A percentile compares a stretch with the other conserved stretches of the same genome.
Evolutionary conservation across 2,888 invertebrate genomes (phyloP).

Genomic region (Eupithecia pulchellata): DNA sequence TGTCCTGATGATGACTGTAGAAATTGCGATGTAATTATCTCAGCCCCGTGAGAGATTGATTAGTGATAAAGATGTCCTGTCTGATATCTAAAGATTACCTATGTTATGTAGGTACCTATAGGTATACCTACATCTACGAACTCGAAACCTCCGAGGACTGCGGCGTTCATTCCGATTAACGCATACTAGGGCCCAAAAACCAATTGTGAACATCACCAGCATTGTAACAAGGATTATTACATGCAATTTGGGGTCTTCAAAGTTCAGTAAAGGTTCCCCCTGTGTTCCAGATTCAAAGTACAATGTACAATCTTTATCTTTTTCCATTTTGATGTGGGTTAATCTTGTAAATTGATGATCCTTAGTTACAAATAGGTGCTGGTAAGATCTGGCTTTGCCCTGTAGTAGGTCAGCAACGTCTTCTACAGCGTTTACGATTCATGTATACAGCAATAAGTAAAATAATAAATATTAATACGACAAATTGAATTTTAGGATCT

Average conservation of each 20-base stretch:
- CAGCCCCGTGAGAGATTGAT: background rate
- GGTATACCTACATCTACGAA: background rate
- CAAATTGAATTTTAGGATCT: background rate
- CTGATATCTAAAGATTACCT: background rate
- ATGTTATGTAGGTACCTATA: too few species aligned
- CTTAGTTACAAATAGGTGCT: too few species aligned
- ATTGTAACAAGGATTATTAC: constrained; percentile 54
- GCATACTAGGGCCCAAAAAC: constrained; percentile 63
- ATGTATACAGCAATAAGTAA: background rate
- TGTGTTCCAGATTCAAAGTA: background rate
- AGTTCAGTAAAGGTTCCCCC: background rate
- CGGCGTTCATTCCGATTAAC: constrained; percentile 25
- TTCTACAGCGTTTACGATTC: background rate
- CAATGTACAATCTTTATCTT: background rate
- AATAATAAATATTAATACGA: background rate
- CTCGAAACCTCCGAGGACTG: background rate
- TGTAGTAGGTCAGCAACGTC: background rate
- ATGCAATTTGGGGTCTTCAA: constrained; percentile 59
- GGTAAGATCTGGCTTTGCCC: background rate
- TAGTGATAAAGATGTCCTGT: background rate
- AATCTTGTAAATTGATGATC: background rate
- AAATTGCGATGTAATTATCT: background rate
- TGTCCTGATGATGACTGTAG: background rate
- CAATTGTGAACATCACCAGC: constrained; percentile 57
- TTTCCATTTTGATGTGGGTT: background rate